Conservation (phyloP, 2,888 invertebrate genomes). For the Drosophila mulleri region DNA sequence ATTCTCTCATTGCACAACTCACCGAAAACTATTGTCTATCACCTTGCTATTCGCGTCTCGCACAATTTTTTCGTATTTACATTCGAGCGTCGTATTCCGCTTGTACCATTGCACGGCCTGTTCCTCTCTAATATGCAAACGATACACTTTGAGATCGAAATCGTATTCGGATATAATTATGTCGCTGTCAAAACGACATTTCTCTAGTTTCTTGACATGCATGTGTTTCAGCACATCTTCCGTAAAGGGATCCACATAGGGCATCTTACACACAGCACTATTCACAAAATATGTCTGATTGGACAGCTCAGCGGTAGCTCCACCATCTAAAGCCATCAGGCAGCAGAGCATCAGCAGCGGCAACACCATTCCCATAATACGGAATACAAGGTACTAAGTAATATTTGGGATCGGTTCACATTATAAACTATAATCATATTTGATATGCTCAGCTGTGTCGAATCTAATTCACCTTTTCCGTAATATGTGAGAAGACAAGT, state of each 20-base stretch:
- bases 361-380: neutral
- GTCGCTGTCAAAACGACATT: neutral
- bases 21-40: constrained; percentile 1
- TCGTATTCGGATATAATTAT: constrained; percentile 4
- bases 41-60: neutral
- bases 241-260: too few species aligned
- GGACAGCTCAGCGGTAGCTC: neutral
- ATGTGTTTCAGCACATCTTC: neutral
- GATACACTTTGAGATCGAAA: neutral
- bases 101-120: neutral
- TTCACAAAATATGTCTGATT: constrained; percentile 1
- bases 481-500: too few species aligned
- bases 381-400: neutral
- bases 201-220: neutral
- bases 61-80: neutral
- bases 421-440: neutral
- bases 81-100: neutral
- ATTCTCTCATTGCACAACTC: neutral
- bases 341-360: neutral
- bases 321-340: neutral
- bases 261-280: neutral
- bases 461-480: neutral
- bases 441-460: neutral
- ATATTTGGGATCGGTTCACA: neutral
- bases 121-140: neutral